Percentiles rank a stretch among this genome's conserved stretches.
phyloP scores from a whole-genome alignment of 2,888 invertebrate species.

The Zaprionus lineosus region DNA sequence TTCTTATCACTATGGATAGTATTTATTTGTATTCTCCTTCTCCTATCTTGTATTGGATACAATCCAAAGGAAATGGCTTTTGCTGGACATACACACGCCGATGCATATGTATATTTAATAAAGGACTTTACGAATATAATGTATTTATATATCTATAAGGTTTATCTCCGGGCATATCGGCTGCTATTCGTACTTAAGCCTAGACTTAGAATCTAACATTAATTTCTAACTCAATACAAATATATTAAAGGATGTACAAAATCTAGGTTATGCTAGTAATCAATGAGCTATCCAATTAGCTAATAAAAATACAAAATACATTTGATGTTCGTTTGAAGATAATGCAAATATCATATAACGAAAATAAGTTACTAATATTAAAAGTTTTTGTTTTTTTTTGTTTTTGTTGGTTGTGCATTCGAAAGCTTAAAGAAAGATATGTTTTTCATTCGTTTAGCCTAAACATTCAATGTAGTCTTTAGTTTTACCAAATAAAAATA shows the following conservation, averaged over 20 bases:
- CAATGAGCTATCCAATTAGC: conserved; percentile 17
- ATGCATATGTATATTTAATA: neutral
- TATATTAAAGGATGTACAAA: conserved; percentile 31
- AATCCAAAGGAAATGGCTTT: conserved; percentile 17
- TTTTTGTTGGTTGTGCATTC: conserved; percentile 48
- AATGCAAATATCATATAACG: conserved; percentile 5
- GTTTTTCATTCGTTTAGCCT: conserved; percentile 46
- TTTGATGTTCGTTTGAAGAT: conserved; percentile 1
- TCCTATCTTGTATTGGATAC: conserved; percentile 1
- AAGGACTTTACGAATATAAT: neutral
- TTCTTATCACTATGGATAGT: conserved; percentile 26
- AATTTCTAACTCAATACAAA: conserved; percentile 25
- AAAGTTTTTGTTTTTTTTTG: conserved; percentile 31
- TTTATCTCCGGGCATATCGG: conserved; percentile 7
- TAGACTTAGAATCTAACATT: conserved; percentile 10
- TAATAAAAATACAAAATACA: conserved; percentile 18
- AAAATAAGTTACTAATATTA: conserved; percentile 41
- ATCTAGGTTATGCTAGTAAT: conserved; percentile 18
- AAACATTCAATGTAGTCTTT: conserved; percentile 45
- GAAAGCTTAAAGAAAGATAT: conserved; percentile 61
- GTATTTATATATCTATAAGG: neutral
- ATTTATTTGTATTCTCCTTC: too few species aligned
- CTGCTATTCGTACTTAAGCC: conserved; percentile 13
- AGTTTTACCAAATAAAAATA: conserved; percentile 27
- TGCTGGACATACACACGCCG: conserved; percentile 2